phyloP scores from a whole-genome alignment of 2,888 invertebrate genomes.

The Pocota personata region DNA sequence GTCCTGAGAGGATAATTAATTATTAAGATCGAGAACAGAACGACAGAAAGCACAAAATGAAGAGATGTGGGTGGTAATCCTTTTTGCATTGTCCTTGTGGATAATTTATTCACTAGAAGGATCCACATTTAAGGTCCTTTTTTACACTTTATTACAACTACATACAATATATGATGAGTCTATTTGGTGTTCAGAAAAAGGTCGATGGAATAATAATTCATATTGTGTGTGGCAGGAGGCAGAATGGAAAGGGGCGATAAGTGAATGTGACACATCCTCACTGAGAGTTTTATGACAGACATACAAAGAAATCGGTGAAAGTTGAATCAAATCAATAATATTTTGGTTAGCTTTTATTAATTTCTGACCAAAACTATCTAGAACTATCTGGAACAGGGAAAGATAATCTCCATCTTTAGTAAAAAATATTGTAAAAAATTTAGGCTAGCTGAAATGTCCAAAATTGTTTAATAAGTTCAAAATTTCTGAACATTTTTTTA shows the following conservation, averaged over 20 bases:
- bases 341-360: too few species aligned
- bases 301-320: background rate
- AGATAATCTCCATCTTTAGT: too few species aligned
- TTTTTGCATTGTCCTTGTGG: slow-evolving; percentile 51
- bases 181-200: slow-evolving; percentile 7
- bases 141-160: slow-evolving; percentile 51
- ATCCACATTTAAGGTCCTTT: slow-evolving; percentile 51
- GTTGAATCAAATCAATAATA: background rate
- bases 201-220: slow-evolving; percentile 40
- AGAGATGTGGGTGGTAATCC: slow-evolving; percentile 54
- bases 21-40: slow-evolving; percentile 72
- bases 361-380: too few species aligned
- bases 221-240: background rate
- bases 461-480: too few species aligned
- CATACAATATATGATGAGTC: slow-evolving; percentile 41
- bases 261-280: slow-evolving; percentile 34
- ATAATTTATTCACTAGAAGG: slow-evolving; percentile 64
- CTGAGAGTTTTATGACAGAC: background rate
- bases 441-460: too few species aligned
- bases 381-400: too few species aligned
- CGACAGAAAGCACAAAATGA: slow-evolving; percentile 27
- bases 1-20: slow-evolving; percentile 71
- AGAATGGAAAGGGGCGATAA: background rate
- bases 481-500: too few species aligned
- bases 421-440: too few species aligned